phyloP scores from a whole-genome alignment of 2,797 vertebrate species.

The Leptodactylus fallax region DNA sequence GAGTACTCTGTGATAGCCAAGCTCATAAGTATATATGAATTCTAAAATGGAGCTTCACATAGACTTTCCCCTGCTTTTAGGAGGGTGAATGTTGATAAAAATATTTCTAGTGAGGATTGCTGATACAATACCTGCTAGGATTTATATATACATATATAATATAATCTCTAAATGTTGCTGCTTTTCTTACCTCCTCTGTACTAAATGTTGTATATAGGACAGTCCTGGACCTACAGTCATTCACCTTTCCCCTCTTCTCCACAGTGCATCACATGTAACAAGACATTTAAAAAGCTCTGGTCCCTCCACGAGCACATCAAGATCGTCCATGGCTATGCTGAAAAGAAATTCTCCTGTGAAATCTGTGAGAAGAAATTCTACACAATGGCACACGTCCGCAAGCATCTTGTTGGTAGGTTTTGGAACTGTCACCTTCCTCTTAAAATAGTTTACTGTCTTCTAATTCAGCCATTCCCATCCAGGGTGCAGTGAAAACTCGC shows the following conservation, averaged over 20 bases:
- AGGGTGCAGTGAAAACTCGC: too few species aligned
- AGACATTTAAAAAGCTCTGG: slow-evolving; percentile 99
- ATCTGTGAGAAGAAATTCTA: slow-evolving; percentile 99
- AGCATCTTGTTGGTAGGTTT: slow-evolving; percentile 97
- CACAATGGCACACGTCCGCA: slow-evolving; percentile 97
- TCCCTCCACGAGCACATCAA: slow-evolving; percentile 98
- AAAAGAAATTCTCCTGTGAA: slow-evolving; percentile 98
- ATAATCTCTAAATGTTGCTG: neutral
- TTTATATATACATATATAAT: too few species aligned
- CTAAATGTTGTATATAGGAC: neutral
- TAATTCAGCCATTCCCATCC: too few species aligned
- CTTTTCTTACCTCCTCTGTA: neutral
- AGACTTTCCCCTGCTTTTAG: too few species aligned
- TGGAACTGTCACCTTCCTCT: neutral
- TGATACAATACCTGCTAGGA: too few species aligned
- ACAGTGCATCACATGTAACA: slow-evolving; percentile 97
- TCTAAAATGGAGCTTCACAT: too few species aligned
- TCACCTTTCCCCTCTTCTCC: neutral
- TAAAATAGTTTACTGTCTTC: too few species aligned
- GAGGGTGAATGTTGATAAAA: too few species aligned
- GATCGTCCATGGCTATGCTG: slow-evolving; percentile 96
- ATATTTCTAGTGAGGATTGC: too few species aligned
- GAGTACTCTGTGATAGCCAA: too few species aligned
- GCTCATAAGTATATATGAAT: too few species aligned
- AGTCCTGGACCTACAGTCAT: neutral